Evolutionary conservation across 2,888 invertebrate genomes (phyloP).

Genomic region (Drosophila macrothrix): DNA sequence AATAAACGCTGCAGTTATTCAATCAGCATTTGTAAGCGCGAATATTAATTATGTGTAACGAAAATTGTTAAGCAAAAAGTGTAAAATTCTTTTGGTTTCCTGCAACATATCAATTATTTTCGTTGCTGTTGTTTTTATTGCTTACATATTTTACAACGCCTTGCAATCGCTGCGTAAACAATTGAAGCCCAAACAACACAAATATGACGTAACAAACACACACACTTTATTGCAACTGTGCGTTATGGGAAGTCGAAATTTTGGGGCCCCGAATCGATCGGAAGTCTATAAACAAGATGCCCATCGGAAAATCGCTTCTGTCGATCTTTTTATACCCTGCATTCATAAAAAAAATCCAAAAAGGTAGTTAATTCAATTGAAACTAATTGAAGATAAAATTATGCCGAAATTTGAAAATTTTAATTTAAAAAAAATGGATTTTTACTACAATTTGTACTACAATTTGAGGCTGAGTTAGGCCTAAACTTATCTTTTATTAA

Average conservation of each 20-base stretch:
- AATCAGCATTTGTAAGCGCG: not conserved
- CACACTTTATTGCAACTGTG: constrained; percentile 25
- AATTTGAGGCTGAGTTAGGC: not conserved
- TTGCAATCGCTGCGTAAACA: constrained; percentile 36
- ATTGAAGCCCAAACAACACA: constrained; percentile 9
- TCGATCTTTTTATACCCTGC: constrained; percentile 5
- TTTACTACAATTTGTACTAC: not conserved
- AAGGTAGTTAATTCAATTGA: not conserved
- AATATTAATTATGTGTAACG: not conserved
- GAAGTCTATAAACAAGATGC: constrained; percentile 16
- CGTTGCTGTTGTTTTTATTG: not conserved
- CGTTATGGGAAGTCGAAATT: constrained; percentile 17
- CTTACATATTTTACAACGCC: constrained; percentile 19
- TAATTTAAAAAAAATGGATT: fast-evolving
- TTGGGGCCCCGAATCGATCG: constrained; percentile 14
- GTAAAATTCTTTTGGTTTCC: not conserved
- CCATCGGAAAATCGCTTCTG: constrained; percentile 7
- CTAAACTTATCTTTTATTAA: not conserved
- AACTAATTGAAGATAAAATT: not conserved
- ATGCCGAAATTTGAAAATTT: not conserved
- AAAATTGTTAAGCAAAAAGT: not conserved
- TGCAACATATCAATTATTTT: constrained; percentile 11
- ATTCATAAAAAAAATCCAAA: not conserved
- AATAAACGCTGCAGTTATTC: not conserved
- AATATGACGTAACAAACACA: constrained; percentile 29